Percentiles rank a stretch among this genome's conserved stretches.
Evolutionary conservation across 2,888 invertebrate genomes (phyloP).

Genomic region (Callinectes sapidus): DNA sequence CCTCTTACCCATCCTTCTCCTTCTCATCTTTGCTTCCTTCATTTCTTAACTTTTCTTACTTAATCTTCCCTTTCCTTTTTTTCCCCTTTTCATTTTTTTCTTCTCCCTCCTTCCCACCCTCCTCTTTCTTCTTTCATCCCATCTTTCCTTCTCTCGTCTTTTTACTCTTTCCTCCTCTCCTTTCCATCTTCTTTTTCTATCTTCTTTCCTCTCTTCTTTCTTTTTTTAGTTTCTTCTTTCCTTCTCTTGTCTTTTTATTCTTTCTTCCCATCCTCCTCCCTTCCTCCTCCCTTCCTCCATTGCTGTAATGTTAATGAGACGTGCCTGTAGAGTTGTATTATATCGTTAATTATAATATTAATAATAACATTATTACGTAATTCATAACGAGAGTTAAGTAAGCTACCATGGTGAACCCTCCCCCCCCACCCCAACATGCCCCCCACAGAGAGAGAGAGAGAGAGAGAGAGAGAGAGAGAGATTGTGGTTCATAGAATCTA

Average conservation of each 20-base stretch:
- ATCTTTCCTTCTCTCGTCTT: neutral
- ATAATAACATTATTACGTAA: conserved; percentile 6
- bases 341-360: neutral
- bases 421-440: neutral
- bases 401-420: neutral
- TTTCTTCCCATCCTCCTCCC: neutral
- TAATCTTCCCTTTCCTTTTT: neutral
- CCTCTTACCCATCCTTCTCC: neutral
- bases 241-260: neutral
- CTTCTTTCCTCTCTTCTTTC: neutral
- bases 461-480: conserved; percentile 27
- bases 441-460: neutral
- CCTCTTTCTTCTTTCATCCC: neutral
- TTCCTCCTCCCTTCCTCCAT: neutral
- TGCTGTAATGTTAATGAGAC: conserved; percentile 19
- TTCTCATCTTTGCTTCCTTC: too few relatives aligned
- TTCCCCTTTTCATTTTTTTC: neutral
- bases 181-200: neutral
- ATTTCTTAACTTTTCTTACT: neutral
- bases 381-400: neutral
- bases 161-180: neutral
- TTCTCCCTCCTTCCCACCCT: neutral
- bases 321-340: conserved; percentile 15
- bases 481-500: neutral
- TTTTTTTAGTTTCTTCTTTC: neutral